Conservation (phyloP, 2,797 vertebrate genomes). For the Rhinella marina region DNA sequence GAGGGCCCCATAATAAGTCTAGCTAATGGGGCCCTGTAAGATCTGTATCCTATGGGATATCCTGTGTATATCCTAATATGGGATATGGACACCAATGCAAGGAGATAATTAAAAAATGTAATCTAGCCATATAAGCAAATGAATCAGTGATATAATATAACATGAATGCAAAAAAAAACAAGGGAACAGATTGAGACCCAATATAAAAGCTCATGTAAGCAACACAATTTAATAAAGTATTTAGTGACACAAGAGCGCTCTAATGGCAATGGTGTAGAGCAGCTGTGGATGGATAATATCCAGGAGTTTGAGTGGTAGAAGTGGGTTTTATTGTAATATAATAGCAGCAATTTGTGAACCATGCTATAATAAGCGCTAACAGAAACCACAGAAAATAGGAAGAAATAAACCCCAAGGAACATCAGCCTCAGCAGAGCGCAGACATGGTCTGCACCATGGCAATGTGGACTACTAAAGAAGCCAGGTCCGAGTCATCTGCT, state of each 20-base stretch:
- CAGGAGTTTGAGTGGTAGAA: not conserved
- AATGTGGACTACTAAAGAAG: not conserved
- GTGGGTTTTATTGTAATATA: constrained; percentile 5
- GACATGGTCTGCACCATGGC: not conserved
- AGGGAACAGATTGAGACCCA: not conserved
- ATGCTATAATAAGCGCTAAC: not conserved
- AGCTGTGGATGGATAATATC: constrained; percentile 8
- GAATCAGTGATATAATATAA: not conserved
- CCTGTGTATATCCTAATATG: too few relatives aligned
- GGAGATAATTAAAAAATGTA: not conserved
- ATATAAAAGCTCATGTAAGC: constrained; percentile 15
- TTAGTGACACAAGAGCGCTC: constrained; percentile 1
- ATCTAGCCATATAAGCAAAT: not conserved
- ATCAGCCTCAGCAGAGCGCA: not conserved
- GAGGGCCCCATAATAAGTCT: too few relatives aligned
- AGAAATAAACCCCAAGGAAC: not conserved
- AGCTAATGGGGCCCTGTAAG: too few relatives aligned
- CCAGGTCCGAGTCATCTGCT: not conserved
- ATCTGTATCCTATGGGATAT: too few relatives aligned
- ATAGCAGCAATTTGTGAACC: constrained; percentile 12
- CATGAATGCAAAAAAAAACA: not conserved
- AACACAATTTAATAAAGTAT: not conserved
- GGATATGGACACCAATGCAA: too few relatives aligned
- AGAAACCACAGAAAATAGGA: not conserved
- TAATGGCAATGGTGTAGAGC: not conserved